phyloP scores from a whole-genome alignment of 2,888 invertebrate species.

The Nephrotoma appendiculata region DNA sequence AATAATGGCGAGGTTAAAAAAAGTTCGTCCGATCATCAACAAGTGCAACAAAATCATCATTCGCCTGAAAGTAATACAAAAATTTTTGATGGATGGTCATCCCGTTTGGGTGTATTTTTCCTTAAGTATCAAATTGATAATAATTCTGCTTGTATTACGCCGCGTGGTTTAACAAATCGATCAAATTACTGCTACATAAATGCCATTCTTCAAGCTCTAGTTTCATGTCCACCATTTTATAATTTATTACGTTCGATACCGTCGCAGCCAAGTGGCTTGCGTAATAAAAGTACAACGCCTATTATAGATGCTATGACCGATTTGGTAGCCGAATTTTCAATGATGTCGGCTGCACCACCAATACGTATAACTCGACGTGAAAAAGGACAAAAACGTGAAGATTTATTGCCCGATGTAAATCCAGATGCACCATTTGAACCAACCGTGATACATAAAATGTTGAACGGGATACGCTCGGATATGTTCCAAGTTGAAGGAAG shows the following conservation, averaged over 20 bases:
- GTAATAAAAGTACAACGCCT: constrained; percentile 51
- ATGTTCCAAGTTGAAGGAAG: constrained; percentile 58
- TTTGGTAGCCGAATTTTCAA: constrained; percentile 64
- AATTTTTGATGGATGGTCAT: constrained; percentile 5
- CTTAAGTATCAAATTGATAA: constrained; percentile 63
- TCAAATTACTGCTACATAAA: constrained; percentile 96
- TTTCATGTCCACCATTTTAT: constrained; percentile 91
- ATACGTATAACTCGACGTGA: constrained; percentile 33
- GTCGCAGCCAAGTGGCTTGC: constrained; percentile 39
- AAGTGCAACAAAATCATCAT: background rate
- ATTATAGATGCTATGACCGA: constrained; percentile 76
- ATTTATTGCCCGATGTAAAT: constrained; percentile 42
- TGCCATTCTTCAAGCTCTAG: constrained; percentile 81
- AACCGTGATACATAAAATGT: constrained; percentile 69
- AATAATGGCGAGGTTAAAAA: constrained; percentile 9
- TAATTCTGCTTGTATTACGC: constrained; percentile 62
- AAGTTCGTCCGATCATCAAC: background rate
- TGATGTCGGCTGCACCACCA: constrained; percentile 34
- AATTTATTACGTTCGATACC: constrained; percentile 73
- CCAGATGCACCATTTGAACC: constrained; percentile 81
- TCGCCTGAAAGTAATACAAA: background rate
- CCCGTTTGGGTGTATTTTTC: constrained; percentile 35
- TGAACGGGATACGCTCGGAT: constrained; percentile 58
- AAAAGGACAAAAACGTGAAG: constrained; percentile 27
- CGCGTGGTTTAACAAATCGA: constrained; percentile 82